Percentiles rank a stretch among this genome's conserved stretches.
phyloP scores from a whole-genome alignment of 2,797 vertebrate species.

The Tolypeutes matacus region DNA sequence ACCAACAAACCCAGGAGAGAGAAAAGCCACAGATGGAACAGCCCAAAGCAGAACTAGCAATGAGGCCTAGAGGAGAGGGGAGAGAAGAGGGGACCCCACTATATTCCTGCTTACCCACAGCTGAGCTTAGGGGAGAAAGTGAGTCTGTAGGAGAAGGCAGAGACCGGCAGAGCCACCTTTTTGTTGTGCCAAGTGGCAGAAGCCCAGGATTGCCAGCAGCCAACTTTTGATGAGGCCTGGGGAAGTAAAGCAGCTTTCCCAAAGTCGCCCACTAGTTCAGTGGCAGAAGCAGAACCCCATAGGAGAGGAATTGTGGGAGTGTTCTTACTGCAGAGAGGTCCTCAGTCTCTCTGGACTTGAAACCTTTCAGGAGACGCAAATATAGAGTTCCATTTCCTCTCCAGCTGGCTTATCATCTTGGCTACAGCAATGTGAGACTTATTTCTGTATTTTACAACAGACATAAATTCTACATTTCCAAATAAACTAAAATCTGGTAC shows the following conservation, averaged over 20 bases:
- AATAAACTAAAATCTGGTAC: slow-evolving; percentile 41
- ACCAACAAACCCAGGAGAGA: too few relatives aligned
- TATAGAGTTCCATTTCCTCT: background rate
- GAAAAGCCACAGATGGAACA: too few relatives aligned
- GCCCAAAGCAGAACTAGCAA: too few relatives aligned
- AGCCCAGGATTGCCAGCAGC: too few relatives aligned
- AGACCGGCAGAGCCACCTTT: too few relatives aligned
- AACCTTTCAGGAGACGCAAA: slow-evolving; percentile 4
- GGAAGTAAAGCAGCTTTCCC: background rate
- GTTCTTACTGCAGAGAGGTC: background rate
- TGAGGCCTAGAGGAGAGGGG: too few relatives aligned
- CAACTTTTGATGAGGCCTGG: background rate
- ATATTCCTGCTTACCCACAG: too few relatives aligned
- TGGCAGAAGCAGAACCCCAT: background rate
- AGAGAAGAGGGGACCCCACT: too few relatives aligned
- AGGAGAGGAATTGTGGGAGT: background rate
- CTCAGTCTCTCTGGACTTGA: background rate
- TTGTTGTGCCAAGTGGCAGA: too few relatives aligned
- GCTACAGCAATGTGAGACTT: background rate
- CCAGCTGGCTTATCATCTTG: background rate
- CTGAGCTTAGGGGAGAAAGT: too few relatives aligned
- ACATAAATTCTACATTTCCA: slow-evolving; percentile 59
- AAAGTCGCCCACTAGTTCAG: background rate
- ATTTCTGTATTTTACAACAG: slow-evolving; percentile 68
- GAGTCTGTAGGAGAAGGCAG: too few relatives aligned